phyloP scores from a whole-genome alignment of 2,113 vertebrate genomes.

The rat (Rattus norvegicus) region DNA sequence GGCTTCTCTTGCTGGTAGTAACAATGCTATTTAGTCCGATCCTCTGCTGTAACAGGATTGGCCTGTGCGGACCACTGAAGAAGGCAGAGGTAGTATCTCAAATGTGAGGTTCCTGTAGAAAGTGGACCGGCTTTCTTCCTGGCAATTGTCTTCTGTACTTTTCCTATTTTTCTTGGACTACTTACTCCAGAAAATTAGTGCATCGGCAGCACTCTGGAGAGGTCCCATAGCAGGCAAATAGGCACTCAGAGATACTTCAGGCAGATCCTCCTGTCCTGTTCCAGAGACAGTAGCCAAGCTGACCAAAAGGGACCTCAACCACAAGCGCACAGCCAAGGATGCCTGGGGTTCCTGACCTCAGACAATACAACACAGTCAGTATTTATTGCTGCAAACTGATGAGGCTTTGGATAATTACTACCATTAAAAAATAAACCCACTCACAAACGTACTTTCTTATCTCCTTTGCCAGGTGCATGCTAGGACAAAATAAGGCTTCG shows the following conservation, averaged over 20 bases:
- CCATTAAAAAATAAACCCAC: neutral
- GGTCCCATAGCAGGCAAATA: neutral
- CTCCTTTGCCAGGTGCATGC: neutral
- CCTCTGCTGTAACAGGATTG: neutral
- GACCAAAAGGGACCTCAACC: neutral
- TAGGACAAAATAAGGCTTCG: neutral
- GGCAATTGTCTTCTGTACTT: neutral
- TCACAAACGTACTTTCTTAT: neutral
- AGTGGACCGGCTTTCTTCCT: neutral
- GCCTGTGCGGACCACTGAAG: neutral
- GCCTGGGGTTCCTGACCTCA: neutral
- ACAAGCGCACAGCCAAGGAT: neutral
- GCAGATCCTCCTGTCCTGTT: neutral
- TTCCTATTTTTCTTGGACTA: neutral
- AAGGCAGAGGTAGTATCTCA: neutral
- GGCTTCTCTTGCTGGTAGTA: neutral
- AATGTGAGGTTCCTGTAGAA: neutral
- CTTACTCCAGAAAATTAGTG: neutral
- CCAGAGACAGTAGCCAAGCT: neutral
- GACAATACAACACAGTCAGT: neutral
- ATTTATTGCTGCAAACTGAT: conserved; percentile 4
- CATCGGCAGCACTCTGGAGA: neutral
- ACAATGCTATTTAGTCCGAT: neutral
- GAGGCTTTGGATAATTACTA: neutral
- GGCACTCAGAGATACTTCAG: neutral